These are phyloP conservation scores for Macroglossus sobrinus DNA, from an alignment of 2,113 vertebrate genomes.

Conservation along the genomic window DNA sequence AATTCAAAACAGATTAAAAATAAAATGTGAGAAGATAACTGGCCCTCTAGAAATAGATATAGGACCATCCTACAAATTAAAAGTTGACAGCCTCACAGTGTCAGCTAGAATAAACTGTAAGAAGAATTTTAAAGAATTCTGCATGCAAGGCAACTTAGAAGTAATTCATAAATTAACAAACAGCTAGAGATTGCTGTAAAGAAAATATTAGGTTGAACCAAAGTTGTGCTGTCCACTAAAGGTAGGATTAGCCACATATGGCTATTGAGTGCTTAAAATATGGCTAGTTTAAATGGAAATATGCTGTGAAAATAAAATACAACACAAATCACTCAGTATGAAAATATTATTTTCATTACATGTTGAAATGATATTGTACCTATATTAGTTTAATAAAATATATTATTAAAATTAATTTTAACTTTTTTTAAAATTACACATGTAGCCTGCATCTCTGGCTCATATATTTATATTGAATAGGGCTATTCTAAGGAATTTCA, in stretches of 20 bases:
- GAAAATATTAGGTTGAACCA: not conserved
- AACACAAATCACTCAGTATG: not conserved
- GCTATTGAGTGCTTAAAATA: not conserved
- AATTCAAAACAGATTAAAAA: not conserved
- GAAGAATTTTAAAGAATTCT: not conserved
- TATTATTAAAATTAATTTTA: not conserved
- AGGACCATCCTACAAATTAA: not conserved
- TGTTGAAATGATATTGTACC: not conserved
- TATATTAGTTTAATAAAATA: not conserved
- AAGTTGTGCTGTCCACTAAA: not conserved
- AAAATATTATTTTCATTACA: not conserved
- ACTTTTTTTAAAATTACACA: not conserved
- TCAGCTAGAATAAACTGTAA: not conserved
- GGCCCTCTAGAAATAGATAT: not conserved
- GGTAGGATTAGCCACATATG: not conserved
- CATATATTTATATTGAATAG: not conserved
- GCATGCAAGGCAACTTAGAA: not conserved
- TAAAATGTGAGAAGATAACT: not conserved
- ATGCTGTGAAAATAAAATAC: not conserved
- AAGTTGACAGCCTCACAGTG: not conserved
- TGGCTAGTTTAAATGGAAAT: not conserved
- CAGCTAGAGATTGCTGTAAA: not conserved
- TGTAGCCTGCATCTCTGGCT: not conserved
- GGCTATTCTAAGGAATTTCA: not conserved
- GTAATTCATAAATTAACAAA: not conserved